phyloP scores from a whole-genome alignment of 2,888 invertebrate species.

The Trisateles emortualis region DNA sequence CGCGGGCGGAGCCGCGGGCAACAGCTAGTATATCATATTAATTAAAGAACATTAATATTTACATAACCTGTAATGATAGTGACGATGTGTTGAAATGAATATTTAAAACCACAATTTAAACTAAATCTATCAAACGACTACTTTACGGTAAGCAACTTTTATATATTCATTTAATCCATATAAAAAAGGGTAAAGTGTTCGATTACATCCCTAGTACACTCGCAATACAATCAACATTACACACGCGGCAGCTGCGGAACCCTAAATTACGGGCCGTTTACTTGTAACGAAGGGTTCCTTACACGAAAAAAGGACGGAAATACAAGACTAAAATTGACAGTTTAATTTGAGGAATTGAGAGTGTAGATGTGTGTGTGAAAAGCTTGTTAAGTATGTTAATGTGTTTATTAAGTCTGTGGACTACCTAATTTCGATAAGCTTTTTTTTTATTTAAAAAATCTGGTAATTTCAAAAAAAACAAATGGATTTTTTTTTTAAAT shows the following conservation, averaged over 20 bases:
- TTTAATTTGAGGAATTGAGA: constrained; percentile 75
- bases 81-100: too few relatives aligned
- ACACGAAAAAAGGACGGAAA: constrained; percentile 60
- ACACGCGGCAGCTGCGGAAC: constrained; percentile 79
- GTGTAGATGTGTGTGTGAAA: constrained; percentile 48
- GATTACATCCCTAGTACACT: constrained; percentile 61
- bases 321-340: constrained; percentile 76
- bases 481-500: too few relatives aligned
- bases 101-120: constrained; percentile 1
- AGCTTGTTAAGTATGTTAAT: constrained; percentile 41
- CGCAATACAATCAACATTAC: constrained; percentile 85
- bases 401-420: constrained; percentile 3
- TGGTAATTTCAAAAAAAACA: too few relatives aligned
- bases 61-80: too few relatives aligned
- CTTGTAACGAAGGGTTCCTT: constrained; percentile 73
- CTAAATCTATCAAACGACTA: constrained; percentile 8
- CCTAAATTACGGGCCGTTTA: constrained; percentile 80
- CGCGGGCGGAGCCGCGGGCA: too few relatives aligned
- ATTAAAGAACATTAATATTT: too few relatives aligned
- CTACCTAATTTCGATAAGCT: too few relatives aligned
- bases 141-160: constrained; percentile 39
- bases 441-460: too few relatives aligned
- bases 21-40: too few relatives aligned
- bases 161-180: constrained; percentile 55
- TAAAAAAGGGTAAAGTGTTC: constrained; percentile 71